A percentile compares a stretch with the other conserved stretches of the same genome.
These are phyloP conservation scores for Perizoma flavofasciatum DNA, from an alignment of 2,888 invertebrate species.

Conservation along the genomic window DNA sequence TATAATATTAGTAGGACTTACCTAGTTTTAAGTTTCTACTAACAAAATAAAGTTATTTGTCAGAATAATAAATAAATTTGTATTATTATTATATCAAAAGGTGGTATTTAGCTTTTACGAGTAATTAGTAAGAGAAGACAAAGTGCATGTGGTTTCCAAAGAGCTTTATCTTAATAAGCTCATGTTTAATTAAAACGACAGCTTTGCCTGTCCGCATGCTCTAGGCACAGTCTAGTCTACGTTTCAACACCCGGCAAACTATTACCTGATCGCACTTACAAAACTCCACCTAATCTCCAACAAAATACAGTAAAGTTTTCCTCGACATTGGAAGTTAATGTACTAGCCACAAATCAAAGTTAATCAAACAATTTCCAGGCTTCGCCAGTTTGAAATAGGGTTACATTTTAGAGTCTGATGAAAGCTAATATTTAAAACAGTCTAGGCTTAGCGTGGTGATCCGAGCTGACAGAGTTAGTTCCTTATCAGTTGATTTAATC, in stretches of 20 bases:
- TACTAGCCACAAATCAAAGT: constrained; percentile 14
- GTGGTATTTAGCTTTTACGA: no score
- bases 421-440: constrained; percentile 26
- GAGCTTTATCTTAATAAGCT: background rate
- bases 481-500: constrained; percentile 64
- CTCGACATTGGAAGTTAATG: background rate
- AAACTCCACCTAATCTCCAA: background rate
- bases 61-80: no score
- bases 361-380: background rate
- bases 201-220: constrained; percentile 9
- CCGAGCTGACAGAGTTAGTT: constrained; percentile 49
- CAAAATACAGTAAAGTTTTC: constrained; percentile 1
- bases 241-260: constrained; percentile 25
- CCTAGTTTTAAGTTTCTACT: no score
- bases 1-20: no score
- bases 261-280: constrained; percentile 18
- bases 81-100: no score
- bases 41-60: no score
- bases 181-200: constrained; percentile 16
- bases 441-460: constrained; percentile 21
- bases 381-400: background rate
- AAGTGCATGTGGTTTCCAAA: background rate
- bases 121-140: no score
- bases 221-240: constrained; percentile 18
- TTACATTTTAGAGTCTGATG: background rate